Percentiles rank a stretch among this genome's conserved stretches.
Evolutionary conservation across 2,113 vertebrate genomes (phyloP).

Genomic region (Siniperca chuatsi): DNA sequence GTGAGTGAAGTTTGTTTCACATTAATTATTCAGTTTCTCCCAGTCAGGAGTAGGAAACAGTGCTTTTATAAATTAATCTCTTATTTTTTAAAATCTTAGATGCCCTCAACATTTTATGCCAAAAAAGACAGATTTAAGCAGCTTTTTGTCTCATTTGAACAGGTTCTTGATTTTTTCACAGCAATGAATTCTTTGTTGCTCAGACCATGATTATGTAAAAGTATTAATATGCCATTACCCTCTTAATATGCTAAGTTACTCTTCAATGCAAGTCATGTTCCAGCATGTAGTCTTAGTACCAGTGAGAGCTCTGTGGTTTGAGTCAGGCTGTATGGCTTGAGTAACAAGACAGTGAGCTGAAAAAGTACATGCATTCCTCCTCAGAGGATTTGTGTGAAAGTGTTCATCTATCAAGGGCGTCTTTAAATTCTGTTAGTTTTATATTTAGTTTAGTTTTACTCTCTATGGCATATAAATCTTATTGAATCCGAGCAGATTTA

Average conservation of each 20-base stretch:
- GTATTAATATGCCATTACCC: slow-evolving; percentile 27
- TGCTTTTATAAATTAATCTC: slow-evolving; percentile 9
- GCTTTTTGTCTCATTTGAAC: neutral
- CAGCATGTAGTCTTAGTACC: neutral
- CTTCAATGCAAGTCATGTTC: slow-evolving; percentile 24
- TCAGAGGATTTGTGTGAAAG: slow-evolving; percentile 16
- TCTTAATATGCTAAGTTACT: slow-evolving; percentile 23
- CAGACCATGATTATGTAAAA: slow-evolving; percentile 6
- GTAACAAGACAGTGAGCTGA: slow-evolving; percentile 9
- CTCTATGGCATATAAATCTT: neutral
- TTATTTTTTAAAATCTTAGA: neutral
- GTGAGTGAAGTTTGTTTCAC: slow-evolving; percentile 76
- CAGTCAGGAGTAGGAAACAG: slow-evolving; percentile 12
- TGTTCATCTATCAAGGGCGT: neutral
- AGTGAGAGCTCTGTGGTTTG: slow-evolving; percentile 17
- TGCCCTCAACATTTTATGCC: neutral
- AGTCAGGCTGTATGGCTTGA: slow-evolving; percentile 10
- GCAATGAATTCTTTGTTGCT: slow-evolving; percentile 26
- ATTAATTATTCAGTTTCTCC: slow-evolving; percentile 53
- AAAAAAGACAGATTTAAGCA: neutral
- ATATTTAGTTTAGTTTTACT: neutral
- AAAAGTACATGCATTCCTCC: slow-evolving; percentile 7
- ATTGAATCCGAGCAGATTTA: neutral
- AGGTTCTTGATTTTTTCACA: slow-evolving; percentile 3
- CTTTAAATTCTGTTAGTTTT: neutral